Base-by-base conservation (phyloP, 2,888 invertebrate species). In the Chrysolina americana region DNA sequence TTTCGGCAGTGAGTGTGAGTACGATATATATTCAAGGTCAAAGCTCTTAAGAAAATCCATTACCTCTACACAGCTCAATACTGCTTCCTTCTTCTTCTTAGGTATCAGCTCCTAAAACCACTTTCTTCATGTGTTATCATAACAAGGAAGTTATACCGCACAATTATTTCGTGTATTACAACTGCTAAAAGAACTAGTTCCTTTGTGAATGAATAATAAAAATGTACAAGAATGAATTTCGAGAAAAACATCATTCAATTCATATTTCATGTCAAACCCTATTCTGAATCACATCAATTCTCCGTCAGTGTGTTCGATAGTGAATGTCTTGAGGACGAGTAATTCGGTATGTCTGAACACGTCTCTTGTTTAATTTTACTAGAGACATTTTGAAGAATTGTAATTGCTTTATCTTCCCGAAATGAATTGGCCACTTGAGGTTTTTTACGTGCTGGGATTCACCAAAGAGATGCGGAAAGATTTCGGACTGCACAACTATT, bases 361-460 rank as follows among this genome's bases (percentile, higher is more conserved):
- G 85, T 86, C 80, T 77, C 84, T 83, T 83, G 85, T 84, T 84
- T 86, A 86, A 86, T 86, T 86, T 82, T 81, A 81, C 78, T 77
- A 81, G 76, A 81, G 86, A 87, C 87, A 83, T 87, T 86, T 86
- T 87, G 87, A 87, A 87, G 87, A 87, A 87, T 87, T 86, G 86
- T 87, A 87, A 87, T 87, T 87, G 87, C 87, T 86, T 86, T 86
- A 87, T 87, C 87, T 86, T 81, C 81, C 82, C 72, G 74, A 82
- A 85, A 86, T 84, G 85, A 84, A 87, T 86, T 86, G 87, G 87
- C 84, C 87, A 85, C 86, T 85, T 84, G 87, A 84, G 87, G 84
- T 86, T 86, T 86, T 85, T 85, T 86, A 86, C 86, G 86, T 86
- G 86, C 81, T 77, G 79, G 53, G 79, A 79, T 78, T 81, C 76